Evolutionary conservation across 1,140 invertebrate genomes (phyloP), one percentile per base, ranked within the genome.

Genomic region (Zaprionus vittiger): DNA sequence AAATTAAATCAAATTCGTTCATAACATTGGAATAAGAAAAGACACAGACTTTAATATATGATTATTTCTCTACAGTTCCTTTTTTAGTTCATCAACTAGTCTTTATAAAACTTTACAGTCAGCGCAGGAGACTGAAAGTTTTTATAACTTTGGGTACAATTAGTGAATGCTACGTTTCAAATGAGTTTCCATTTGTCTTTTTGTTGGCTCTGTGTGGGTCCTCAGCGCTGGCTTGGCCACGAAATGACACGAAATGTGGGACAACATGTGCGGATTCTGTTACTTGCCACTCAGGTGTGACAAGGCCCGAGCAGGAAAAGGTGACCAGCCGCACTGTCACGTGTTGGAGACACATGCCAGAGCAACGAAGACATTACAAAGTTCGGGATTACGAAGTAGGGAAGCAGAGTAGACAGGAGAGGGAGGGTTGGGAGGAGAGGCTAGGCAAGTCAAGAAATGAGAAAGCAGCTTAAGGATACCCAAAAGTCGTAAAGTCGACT

Each of bases 401-500:
- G 2, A 54, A 64, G 24, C 37, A 63, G 28, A 9, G 9, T 11
- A 34, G 9, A 34, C 38, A 12, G 5, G 38, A 41, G 38, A 7
- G 4, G 6, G 17, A 1, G 9, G 14, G 44, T 31, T 31, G 6
- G 34, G 17, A 55, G 14, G 7, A 12, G 47, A 22, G 20, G 47
- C 20, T 47, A 52, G 38, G n/a, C 22, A 73, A 68, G 56, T 68
- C 71, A 73, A 68, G 65, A 61, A 60, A 73, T 61, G 37, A 68
- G 71, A 61, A 38, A 68, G 71, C 63, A 67, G 70, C 70, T 67
- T 67, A 73, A 60, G 65, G 34, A 34, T 52, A 60, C 55, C 63
- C 44, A n/a, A 73, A 61, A 55, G 64, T 73, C 64, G 64, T 68
- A 73, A 73, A 73, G 64, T 34, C 64, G 71, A 61, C 56, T 73